Conservation (phyloP, 2,113 vertebrate species). For the Galemys pyrenaicus region DNA sequence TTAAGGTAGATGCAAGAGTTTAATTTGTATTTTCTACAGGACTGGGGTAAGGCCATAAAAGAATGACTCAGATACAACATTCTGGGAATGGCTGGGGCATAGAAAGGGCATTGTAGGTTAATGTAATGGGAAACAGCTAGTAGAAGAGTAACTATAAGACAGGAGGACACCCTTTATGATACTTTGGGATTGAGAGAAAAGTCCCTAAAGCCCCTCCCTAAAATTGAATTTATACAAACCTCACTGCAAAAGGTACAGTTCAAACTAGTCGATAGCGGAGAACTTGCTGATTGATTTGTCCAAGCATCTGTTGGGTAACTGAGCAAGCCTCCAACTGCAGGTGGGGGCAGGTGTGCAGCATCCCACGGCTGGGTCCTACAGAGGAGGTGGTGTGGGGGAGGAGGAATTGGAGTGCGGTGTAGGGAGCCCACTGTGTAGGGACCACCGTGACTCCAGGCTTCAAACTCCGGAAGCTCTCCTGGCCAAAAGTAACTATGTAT, state of each 20-base stretch:
- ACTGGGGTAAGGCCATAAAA: neutral
- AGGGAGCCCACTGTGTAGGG: no score
- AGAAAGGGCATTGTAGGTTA: neutral
- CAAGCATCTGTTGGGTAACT: neutral
- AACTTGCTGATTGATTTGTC: neutral
- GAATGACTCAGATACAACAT: neutral
- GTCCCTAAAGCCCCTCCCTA: neutral
- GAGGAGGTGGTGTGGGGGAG: neutral
- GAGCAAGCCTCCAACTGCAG: neutral
- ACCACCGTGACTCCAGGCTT: no score
- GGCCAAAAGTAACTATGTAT: neutral
- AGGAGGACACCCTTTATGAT: neutral
- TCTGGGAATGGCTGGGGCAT: neutral
- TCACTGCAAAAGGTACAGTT: neutral
- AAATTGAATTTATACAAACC: neutral
- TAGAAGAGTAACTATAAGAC: neutral
- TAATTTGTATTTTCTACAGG: neutral
- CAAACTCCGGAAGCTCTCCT: neutral
- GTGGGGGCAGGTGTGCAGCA: neutral
- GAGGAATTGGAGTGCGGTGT: no score
- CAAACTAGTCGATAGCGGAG: neutral
- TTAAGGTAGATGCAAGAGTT: neutral
- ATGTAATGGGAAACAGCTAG: neutral
- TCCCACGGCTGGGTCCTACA: neutral
- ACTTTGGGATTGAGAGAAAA: neutral